Evolutionary conservation across 2,113 vertebrate species (phyloP), one percentile per base, ranked within the genome.

Genomic region (Antechinus stuartii): DNA sequence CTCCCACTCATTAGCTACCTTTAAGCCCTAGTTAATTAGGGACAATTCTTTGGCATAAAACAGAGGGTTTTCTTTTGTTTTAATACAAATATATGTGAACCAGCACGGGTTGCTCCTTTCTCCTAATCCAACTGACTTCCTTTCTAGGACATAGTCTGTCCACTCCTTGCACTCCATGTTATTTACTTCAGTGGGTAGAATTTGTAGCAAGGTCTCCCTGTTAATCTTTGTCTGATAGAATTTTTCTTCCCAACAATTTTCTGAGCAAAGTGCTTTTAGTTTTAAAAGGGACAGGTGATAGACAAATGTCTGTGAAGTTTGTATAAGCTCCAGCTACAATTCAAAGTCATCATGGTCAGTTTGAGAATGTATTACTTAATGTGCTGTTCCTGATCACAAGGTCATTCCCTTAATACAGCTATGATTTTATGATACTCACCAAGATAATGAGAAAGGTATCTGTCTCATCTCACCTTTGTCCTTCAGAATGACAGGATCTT

Each of bases 31-130:
- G 68, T 96, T 95, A 96, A 97, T 91, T 49, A 16, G 0, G 30
- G 68, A 92, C 46, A 91, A 92, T 97, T 97, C 95, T 96, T 92
- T 42, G 4, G 53, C 8, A 0, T 3, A 10, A 25, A 56, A 90
- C 92, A 53, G 91, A 93, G 35, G 24, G 14, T 92, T 95, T 97
- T 95, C 92, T 96, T 95, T 68, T 97, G 96, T 96, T 84, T 16
- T 95, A 35, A 35, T 14, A 35, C 3, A 35, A 68, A 52, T 42
- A 92, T 92, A 89, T 16, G 0, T 2, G 10, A 25, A 90, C 26
- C 96, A 98, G 95, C 95, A 97, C 96, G 94, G 94, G 49, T 8
- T 11, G 57, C 91, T 26, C 26, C 54, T 94, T 90, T 24, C 47
- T 27, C 92, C 42, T 46, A 46, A 90, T 90, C 94, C 54, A 84